Evolutionary conservation across 1,140 invertebrate genomes (phyloP), one percentile per base, ranked within the genome.

Genomic region (Chironomus striatipennis): DNA sequence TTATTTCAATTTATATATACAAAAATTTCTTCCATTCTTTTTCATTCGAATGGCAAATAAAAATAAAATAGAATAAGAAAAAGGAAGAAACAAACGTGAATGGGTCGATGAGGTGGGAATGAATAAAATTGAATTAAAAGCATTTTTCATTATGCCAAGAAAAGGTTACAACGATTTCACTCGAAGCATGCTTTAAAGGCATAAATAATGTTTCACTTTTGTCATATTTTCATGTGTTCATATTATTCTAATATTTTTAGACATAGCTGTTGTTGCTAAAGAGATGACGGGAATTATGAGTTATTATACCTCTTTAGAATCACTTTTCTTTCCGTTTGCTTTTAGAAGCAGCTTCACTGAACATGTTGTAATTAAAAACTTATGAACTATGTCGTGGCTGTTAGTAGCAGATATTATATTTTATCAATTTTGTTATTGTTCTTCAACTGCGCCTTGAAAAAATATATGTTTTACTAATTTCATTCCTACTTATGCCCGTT

Each of bases 141-240:
- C 47, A 57, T 57, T 57, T 47, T 10, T 47, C 9, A 34, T 57
- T 57, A n/a, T 57, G 12, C 43, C 15, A 47, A 47, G 24, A 57
- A 57, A 57, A 57, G 47, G 47, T 57, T 12, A 34, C 24, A 57
- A 57, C 4, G 12, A 5, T 57, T 34, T 34, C 5, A 5, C 24
- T 34, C 24, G 12, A 15, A n/a, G 47, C 65, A 70, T 70, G 65
- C 65, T 70, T 17, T 9, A 21, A 12, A 70, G 65, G 65, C 65
- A 70, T 70, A 57, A 57, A 57, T 57, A 57, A 57, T 57, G 47
- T 57, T 57, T 57, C 47, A 57, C n/a, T 57, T 12, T 57, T 57
- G 10, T 57, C 47, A 12, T 57, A n/a, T 57, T 57, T 57, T 57
- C n/a, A 57, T 57, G n/a, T 57, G 47, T n/a, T 12, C 9, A n/a